phyloP scores from a whole-genome alignment of 92 coral and sea anemone genomes.

The Epizoanthus illoricatus region DNA sequence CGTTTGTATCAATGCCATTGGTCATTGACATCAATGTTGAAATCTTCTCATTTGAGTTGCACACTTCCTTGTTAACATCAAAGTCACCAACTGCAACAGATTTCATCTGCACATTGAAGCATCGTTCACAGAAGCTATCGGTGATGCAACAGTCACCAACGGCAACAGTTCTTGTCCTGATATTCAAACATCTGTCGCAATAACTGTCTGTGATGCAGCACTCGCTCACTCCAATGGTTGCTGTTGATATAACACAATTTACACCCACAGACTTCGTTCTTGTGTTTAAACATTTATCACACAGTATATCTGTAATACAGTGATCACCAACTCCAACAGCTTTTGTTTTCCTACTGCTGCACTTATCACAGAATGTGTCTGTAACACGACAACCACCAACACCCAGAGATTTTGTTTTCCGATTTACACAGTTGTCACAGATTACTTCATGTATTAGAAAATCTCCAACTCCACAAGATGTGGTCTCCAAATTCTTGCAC shows the following conservation, averaged over 20 bases:
- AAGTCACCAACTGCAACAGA: constrained; percentile 85
- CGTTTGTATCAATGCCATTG: constrained; percentile 35
- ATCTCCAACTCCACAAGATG: constrained; percentile 51
- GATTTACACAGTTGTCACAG: constrained; percentile 42
- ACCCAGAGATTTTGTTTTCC: constrained; percentile 46
- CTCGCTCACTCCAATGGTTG: constrained; percentile 69
- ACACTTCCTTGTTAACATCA: constrained; percentile 45
- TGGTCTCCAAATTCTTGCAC: constrained; percentile 33
- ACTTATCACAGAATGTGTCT: constrained; percentile 65
- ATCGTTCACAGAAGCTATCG: constrained; percentile 89
- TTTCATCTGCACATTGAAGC: constrained; percentile 76
- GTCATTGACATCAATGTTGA: constrained; percentile 16
- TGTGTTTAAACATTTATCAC: constrained; percentile 70
- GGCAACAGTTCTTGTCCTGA: constrained; percentile 69
- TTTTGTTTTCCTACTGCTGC: constrained; percentile 56
- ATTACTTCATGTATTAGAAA: constrained; percentile 40
- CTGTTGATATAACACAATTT: constrained; percentile 42
- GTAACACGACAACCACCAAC: constrained; percentile 70
- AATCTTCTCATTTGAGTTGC: constrained; percentile 11
- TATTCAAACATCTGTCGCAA: constrained; percentile 69
- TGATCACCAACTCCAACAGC: constrained; percentile 73
- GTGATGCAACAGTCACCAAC: constrained; percentile 93
- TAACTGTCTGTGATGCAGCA: constrained; percentile 82
- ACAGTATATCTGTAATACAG: constrained; percentile 65
- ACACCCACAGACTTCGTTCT: constrained; percentile 77